Evolutionary conservation across 2,113 vertebrate species (phyloP), one percentile per base, ranked within the genome.

Genomic region (Lontra canadensis): DNA sequence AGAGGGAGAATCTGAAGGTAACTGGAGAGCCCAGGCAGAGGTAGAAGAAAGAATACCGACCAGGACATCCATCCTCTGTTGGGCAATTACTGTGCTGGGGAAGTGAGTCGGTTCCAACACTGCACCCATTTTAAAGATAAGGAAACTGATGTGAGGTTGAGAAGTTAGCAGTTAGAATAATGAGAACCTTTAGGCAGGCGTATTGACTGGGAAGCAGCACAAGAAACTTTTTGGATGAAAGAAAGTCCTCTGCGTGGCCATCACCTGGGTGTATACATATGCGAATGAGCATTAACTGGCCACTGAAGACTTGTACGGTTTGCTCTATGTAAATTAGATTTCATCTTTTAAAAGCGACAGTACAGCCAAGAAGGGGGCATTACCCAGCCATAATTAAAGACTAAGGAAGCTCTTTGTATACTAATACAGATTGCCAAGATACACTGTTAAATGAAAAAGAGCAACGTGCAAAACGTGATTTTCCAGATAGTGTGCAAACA

Each of bases 391-490:
- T 67, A 47, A 88, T 57, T 15, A 73, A 79, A 82, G 63, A 78
- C 18, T 3, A 67, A 71, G 39, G 67, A 91, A 20, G 18, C 25
- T 55, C 39, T 95, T 44, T 49, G 59, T 57, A 13, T 42, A 17
- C 17, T 25, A 36, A 69, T 17, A n/a, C 0, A 84, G 44, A 79
- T 73, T 63, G 73, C 82, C 17, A 42, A 57, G 42, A 93, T n/a
- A 81, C 23, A 47, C 29, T 39, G 73, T 44, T 82, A n/a, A 89
- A 25, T 69, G 88, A 79, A 73, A 93, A 94, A 31, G 26, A 87
- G 39, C 49, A 42, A 12, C 0, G 2, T 59, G 14, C 25, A 93
- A 69, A 82, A 78, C 25, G 2, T 61, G 44, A 18, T 78, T 74
- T 61, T 57, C 47, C 39, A 82, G 71, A 55, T 17, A 88, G 36